These are phyloP conservation scores for Heterocephalus glaber DNA, from an alignment of 2,113 vertebrate species.

Conservation along the genomic window DNA sequence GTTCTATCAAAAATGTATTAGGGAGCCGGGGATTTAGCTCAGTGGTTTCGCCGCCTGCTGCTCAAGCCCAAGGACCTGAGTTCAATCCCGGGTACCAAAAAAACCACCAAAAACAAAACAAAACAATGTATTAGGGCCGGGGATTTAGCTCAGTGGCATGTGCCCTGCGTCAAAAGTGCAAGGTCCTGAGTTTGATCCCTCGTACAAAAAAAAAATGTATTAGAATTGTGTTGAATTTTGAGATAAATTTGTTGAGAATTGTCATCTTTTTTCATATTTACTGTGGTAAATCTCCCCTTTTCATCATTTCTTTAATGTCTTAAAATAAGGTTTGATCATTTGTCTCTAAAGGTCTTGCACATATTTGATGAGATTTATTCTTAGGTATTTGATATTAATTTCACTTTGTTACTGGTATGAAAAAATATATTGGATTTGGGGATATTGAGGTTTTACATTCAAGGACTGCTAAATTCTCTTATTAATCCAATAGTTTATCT, in stretches of 20 bases:
- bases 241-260: conserved; percentile 51
- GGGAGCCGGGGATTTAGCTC: no score
- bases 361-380: conserved; percentile 54
- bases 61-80: no score
- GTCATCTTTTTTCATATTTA: neutral
- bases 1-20: conserved; percentile 9
- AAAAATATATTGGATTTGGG: conserved; percentile 45
- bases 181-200: no score
- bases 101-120: no score
- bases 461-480: conserved; percentile 21
- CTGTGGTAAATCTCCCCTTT: neutral
- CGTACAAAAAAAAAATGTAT: neutral
- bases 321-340: conserved; percentile 11
- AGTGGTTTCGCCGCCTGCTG: no score
- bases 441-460: neutral
- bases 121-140: no score
- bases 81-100: no score
- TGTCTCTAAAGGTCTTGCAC: neutral
- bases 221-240: conserved; percentile 32
- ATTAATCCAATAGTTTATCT: conserved; percentile 45
- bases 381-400: conserved; percentile 48
- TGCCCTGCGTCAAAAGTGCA: no score
- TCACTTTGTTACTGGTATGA: conserved; percentile 29
- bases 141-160: no score
- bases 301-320: conserved; percentile 10